Conservation (phyloP, 2,797 vertebrate genomes). For the Argentina silus region DNA sequence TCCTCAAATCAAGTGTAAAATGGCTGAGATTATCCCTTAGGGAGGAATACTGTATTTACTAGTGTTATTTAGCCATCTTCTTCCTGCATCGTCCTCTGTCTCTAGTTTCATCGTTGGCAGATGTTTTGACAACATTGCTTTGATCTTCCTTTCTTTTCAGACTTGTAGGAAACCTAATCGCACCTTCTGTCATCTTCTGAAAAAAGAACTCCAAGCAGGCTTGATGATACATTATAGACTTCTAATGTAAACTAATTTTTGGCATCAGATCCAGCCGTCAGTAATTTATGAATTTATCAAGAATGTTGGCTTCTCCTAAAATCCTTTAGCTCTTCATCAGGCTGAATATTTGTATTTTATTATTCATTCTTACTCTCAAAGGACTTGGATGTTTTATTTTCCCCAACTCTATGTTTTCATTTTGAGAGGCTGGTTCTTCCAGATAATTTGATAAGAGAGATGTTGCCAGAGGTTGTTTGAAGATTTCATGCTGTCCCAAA, state of each 20-base stretch:
- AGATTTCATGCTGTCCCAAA: not conserved
- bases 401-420: not conserved
- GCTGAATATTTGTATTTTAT: not conserved
- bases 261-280: too few species aligned
- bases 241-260: too few species aligned
- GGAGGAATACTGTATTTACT: not conserved
- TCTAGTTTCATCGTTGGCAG: not conserved
- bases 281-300: too few species aligned
- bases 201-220: too few species aligned
- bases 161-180: not conserved
- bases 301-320: not conserved
- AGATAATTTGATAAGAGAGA: slow-evolving; percentile 11
- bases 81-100: not conserved
- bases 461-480: not conserved
- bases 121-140: slow-evolving; percentile 1
- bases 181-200: not conserved
- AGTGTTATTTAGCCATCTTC: not conserved
- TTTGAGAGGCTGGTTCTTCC: slow-evolving; percentile 3
- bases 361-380: not conserved
- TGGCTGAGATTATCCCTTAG: not conserved
- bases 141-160: not conserved
- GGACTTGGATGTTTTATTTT: not conserved
- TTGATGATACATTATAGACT: too few species aligned
- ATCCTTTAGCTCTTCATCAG: not conserved
- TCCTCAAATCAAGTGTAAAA: not conserved